Conservation (phyloP, 2,113 vertebrate genomes). For the Rhineura floridana region DNA sequence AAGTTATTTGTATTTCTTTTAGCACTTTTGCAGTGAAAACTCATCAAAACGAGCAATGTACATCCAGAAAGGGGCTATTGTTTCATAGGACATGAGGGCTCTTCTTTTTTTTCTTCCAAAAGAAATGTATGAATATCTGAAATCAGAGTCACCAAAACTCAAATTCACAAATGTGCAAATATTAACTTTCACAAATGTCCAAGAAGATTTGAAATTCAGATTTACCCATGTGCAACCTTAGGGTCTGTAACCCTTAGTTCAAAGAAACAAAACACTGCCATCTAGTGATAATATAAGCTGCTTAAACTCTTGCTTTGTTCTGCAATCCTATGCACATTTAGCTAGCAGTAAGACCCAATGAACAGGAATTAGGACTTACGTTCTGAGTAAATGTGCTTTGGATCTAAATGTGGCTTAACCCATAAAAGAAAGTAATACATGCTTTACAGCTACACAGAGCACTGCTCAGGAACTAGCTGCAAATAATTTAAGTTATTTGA, state of each 20-base stretch:
- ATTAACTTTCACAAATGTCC: background rate
- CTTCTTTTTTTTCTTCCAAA: background rate
- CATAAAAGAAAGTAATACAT: background rate
- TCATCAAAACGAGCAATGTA: background rate
- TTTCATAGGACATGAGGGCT: background rate
- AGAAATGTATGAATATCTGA: background rate
- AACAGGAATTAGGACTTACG: background rate
- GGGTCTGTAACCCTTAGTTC: background rate
- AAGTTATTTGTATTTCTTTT: background rate
- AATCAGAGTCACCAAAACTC: background rate
- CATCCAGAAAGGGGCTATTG: background rate
- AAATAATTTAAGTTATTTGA: too few relatives aligned
- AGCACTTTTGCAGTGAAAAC: background rate
- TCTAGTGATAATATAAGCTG: background rate
- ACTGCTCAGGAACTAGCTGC: background rate
- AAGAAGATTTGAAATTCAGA: background rate
- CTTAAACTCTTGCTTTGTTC: background rate
- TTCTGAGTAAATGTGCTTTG: background rate
- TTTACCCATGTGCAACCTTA: background rate
- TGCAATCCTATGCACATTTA: background rate
- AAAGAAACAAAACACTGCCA: background rate
- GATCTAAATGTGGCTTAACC: background rate
- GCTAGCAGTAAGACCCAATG: background rate
- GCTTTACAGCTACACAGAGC: background rate
- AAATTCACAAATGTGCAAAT: background rate